Evolutionary conservation across 2,797 vertebrate genomes (phyloP).

Genomic region (Argyrosomus regius): DNA sequence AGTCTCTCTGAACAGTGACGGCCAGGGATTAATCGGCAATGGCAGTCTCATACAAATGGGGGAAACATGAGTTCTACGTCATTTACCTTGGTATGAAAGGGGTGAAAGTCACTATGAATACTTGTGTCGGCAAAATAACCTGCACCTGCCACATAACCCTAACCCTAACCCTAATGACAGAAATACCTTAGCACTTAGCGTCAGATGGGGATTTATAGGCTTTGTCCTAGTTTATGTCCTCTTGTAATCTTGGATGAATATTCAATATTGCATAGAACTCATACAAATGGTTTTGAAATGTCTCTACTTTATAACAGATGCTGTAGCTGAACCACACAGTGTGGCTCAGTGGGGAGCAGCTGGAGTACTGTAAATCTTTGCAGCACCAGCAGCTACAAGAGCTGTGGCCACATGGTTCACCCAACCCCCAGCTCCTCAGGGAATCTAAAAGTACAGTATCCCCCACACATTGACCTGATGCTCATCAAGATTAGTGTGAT

Average conservation of each 20-base stretch:
- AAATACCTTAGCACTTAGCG: slow-evolving; percentile 12
- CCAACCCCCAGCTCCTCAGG: slow-evolving; percentile 43
- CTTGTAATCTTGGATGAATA: slow-evolving; percentile 1
- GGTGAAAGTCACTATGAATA: slow-evolving; percentile 3
- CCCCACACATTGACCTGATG: slow-evolving; percentile 42
- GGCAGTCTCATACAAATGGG: neutral
- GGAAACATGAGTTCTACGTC: neutral
- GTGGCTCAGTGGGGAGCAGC: slow-evolving; percentile 64
- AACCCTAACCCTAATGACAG: slow-evolving; percentile 9
- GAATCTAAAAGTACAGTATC: slow-evolving; percentile 61
- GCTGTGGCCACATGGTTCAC: slow-evolving; percentile 67
- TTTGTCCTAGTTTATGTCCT: slow-evolving; percentile 29
- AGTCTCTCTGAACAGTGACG: neutral
- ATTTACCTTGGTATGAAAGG: neutral
- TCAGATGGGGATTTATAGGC: slow-evolving; percentile 3
- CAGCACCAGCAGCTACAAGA: slow-evolving; percentile 70
- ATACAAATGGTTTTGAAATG: slow-evolving; percentile 3
- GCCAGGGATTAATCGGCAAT: neutral
- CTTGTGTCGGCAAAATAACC: slow-evolving; percentile 28
- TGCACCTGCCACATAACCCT: slow-evolving; percentile 18
- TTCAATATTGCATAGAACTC: neutral
- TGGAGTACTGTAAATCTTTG: slow-evolving; percentile 67
- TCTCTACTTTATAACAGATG: slow-evolving; percentile 24
- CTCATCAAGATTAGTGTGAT: slow-evolving; percentile 36
- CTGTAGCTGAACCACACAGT: slow-evolving; percentile 28